Percentiles rank a stretch among this genome's conserved stretches.
Evolutionary conservation across 2,797 vertebrate genomes (phyloP).

Genomic region (Argentina silus): DNA sequence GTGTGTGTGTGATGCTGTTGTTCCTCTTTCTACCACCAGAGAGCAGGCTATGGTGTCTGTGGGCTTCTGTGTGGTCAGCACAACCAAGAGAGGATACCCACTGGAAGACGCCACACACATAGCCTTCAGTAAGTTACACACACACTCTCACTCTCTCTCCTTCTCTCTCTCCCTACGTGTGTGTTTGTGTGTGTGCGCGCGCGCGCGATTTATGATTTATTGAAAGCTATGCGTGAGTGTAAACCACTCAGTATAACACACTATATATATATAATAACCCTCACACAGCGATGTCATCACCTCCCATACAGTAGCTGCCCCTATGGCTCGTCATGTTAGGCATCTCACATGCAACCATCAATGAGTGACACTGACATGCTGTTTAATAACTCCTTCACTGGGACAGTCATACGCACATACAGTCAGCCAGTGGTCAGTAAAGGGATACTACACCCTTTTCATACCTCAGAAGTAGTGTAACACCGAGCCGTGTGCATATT

Average conservation of each 20-base stretch:
- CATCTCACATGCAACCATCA: neutral
- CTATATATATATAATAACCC: neutral
- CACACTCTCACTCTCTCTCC: neutral
- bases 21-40: constrained; percentile 67
- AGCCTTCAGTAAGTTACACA: constrained; percentile 86
- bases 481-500: too few species aligned
- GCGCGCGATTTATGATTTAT: too few species aligned
- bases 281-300: neutral
- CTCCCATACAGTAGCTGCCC: neutral
- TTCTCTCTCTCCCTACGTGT: neutral
- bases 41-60: constrained; percentile 93
- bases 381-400: neutral
- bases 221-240: too few species aligned
- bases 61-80: constrained; percentile 91
- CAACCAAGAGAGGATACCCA: constrained; percentile 92
- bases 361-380: neutral
- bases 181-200: too few species aligned
- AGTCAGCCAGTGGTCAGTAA: neutral
- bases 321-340: neutral
- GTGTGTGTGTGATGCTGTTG: neutral
- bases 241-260: neutral
- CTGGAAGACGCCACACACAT: constrained; percentile 97
- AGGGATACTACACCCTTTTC: too few species aligned
- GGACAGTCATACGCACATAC: neutral
- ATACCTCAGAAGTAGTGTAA: too few species aligned